These are phyloP conservation scores for Lithobius niger DNA, from an alignment of 1,140 invertebrate genomes.

Conservation along the genomic window DNA sequence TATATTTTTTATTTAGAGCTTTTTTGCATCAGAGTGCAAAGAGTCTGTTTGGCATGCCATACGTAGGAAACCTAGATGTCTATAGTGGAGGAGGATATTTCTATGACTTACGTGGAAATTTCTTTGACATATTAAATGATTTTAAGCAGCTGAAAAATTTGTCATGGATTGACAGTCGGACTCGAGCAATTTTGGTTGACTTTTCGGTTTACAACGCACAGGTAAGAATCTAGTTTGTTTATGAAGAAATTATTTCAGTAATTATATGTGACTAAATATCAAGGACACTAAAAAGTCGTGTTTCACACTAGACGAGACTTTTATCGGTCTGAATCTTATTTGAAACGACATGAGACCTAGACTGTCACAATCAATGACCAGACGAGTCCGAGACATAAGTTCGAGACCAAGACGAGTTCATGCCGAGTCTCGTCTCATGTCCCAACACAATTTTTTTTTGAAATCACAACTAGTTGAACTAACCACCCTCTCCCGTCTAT, in stretches of 20 bases:
- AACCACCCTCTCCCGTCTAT: too few species aligned
- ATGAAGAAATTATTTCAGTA: not conserved
- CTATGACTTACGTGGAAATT: constrained; percentile 32
- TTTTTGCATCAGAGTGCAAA: constrained; percentile 24
- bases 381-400: too few species aligned
- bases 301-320: too few species aligned
- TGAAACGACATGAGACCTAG: too few species aligned
- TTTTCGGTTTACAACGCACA: constrained; percentile 44
- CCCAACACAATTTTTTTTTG: too few species aligned
- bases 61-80: constrained; percentile 31
- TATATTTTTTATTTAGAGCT: not conserved
- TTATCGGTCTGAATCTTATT: too few species aligned
- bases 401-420: too few species aligned
- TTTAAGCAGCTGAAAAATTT: constrained; percentile 30
- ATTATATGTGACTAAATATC: not conserved
- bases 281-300: too few species aligned
- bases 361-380: too few species aligned
- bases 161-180: constrained; percentile 40
- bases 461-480: too few species aligned
- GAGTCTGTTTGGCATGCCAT: constrained; percentile 34
- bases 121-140: constrained; percentile 24
- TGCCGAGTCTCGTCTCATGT: too few species aligned
- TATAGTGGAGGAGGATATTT: constrained; percentile 45
- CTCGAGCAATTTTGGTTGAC: constrained; percentile 42
- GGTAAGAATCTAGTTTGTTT: constrained; percentile 22